phyloP scores from a whole-genome alignment of 30 jellyfish, hydroid and myxozoan genomes.

The Cassiopea xamachana region DNA sequence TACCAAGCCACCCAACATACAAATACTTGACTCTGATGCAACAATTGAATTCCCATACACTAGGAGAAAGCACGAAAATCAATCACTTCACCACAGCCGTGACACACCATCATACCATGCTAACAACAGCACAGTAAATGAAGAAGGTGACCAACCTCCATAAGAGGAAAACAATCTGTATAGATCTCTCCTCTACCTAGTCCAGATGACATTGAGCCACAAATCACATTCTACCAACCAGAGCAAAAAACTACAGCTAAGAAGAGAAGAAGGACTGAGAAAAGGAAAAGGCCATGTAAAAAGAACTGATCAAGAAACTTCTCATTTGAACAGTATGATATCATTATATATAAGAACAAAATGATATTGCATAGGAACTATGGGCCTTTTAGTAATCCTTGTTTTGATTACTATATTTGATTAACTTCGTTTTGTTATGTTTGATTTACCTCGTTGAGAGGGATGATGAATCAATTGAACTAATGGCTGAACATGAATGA shows the following conservation, averaged over 20 bases:
- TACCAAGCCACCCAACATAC: neutral
- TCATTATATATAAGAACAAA: neutral
- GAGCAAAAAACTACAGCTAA: neutral
- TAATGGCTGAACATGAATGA: no score
- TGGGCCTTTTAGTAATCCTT: no score
- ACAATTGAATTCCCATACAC: neutral
- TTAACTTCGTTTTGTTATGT: no score
- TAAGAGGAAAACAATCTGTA: no score
- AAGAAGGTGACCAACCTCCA: no score
- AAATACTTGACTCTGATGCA: neutral
- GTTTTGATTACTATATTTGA: no score
- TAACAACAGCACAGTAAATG: neutral
- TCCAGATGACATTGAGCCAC: no score
- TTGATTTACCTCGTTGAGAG: no score
- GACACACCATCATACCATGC: neutral
- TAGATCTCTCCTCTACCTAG: no score
- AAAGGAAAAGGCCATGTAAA: neutral
- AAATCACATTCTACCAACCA: neutral
- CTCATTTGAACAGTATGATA: neutral
- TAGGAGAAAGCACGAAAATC: neutral
- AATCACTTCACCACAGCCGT: neutral
- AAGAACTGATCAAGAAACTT: neutral
- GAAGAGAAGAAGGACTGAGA: slow-evolving; percentile 7
- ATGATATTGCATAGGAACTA: neutral
- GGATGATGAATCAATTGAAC: no score